Base-by-base conservation (phyloP, 2,113 vertebrate species). In the Zeus faber region DNA sequence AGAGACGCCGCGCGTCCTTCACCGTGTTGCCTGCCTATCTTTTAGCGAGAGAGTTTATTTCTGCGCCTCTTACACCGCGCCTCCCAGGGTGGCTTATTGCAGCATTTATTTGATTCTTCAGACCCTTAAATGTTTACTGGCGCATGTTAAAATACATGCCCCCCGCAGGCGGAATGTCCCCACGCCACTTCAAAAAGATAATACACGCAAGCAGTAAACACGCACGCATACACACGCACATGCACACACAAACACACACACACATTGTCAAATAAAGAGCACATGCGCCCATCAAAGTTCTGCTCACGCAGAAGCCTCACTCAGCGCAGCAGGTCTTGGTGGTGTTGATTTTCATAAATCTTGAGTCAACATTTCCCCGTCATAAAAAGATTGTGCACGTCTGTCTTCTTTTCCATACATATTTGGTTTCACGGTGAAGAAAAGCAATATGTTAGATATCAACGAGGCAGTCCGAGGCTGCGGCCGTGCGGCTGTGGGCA, bases 41-140 rank as follows among this genome's bases (percentile, higher is more conserved):
- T n/a, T n/a, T n/a, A n/a, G n/a, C n/a, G n/a, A 29, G 27, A 29
- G 8, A 4, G 27, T 29, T 29, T 29, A 5, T 29, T 29, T 29
- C 9, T 29, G 27, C 49, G 46, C 44, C 47, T 11, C 55, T 14
- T 50, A 23, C 67, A 62, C 59, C 49, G 69, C 41, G 9, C 50
- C 9, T 57, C 65, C 8, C 29, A 29, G 18, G 3, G 5, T 48
- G 52, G 50, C 31, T 47, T 63, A 56, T 61, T 21, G 44, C 41
- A 56, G 50, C 27, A 37, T 67, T 72, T 31, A 10, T 76, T 51
- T 62, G 63, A 48, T 69, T 72, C 55, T 54, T 57, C 20, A 5
- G 46, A 20, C 39, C 35, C 27, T 31, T 67, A 48, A 79, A 63
- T 61, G 58, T 67, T 62, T 58, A 54, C 40, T 27, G 48, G 33